A percentile compares a stretch with the other conserved stretches of the same genome.
phyloP scores from a whole-genome alignment of 2,113 vertebrate species.

The Engraulis encrasicolus region DNA sequence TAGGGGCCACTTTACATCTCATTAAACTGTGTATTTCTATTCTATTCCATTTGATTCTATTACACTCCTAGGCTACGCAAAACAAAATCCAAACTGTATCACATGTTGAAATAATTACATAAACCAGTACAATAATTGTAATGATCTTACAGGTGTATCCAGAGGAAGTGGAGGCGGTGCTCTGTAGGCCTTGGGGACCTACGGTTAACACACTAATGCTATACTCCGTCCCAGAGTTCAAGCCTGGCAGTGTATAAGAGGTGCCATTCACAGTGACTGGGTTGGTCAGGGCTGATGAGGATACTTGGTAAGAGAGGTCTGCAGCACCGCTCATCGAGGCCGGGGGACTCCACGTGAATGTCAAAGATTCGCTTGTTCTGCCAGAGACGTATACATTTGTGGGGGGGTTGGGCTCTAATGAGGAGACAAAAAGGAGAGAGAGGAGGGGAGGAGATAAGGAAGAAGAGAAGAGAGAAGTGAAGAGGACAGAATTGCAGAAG shows the following conservation, averaged over 20 bases:
- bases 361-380: slow-evolving; percentile 4
- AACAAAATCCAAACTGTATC: too few relatives aligned
- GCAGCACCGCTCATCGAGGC: neutral
- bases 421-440: neutral
- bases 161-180: neutral
- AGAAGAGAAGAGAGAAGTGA: neutral
- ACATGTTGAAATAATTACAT: too few relatives aligned
- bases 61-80: too few relatives aligned
- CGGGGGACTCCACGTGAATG: slow-evolving; percentile 23
- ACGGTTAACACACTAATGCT: slow-evolving; percentile 16
- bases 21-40: too few relatives aligned
- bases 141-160: slow-evolving; percentile 29
- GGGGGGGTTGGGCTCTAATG: slow-evolving; percentile 32
- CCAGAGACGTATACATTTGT: neutral
- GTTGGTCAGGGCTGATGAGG: neutral
- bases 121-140: neutral
- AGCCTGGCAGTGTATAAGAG: neutral
- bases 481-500: neutral
- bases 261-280: neutral
- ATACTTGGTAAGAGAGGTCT: slow-evolving; percentile 29
- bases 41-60: too few relatives aligned
- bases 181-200: slow-evolving; percentile 20
- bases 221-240: slow-evolving; percentile 30
- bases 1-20: too few relatives aligned
- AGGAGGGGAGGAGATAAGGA: neutral